Base-by-base conservation (phyloP, 1,140 invertebrate species). In the Aporrectodea caliginosa region DNA sequence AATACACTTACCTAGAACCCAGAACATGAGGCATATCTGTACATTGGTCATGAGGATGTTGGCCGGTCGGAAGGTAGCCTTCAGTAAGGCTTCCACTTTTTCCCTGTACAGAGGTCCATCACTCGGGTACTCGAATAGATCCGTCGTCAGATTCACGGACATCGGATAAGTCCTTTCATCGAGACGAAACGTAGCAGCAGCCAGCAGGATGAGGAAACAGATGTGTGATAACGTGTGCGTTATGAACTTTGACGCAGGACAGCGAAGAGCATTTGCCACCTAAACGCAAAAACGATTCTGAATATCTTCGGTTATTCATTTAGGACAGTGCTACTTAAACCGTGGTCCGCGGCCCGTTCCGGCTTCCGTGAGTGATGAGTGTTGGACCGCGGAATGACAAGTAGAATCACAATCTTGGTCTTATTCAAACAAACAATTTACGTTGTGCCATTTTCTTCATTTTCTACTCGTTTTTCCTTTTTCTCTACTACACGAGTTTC, bases 1-100 rank as follows among this genome's bases (percentile, higher is more conserved):
- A 74, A 72, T 16, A 16, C 83, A 84, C 77, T 77, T 82, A 87
- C 86, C 87, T 83, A 85, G 80, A 80, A 88, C 84, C 85, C 86
- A 88, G 79, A 87, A 86, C 69, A 88, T 85, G 72, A 87, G 86
- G 84, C 86, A 87, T 43, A 86, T 84, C 81, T 87, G 86, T 78
- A 87, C 86, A 81, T 87, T 84, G 12, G 87, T 88, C n/a, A 88
- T 82, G 74, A 87, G 84, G 34, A 84, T 85, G 82, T 83, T 87
- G 77, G 85, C 84, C 29, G 87, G 85, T 78, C 87, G 75, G n/a
- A 87, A 81, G 0, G 85, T 87, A 74, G 86, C 85, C 77, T 85
- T 87, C 73, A 87, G 79, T 77, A 87, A 80, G 83, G 84, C 86
- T 31, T 86, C 83, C 22, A 85, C 83, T 79, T 85, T n/a, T 85